A percentile compares a stretch with the other conserved stretches of the same genome.
These are phyloP conservation scores for Hypotaenidia okinawae DNA, from an alignment of 2,797 vertebrate genomes.

Conservation along the genomic window DNA sequence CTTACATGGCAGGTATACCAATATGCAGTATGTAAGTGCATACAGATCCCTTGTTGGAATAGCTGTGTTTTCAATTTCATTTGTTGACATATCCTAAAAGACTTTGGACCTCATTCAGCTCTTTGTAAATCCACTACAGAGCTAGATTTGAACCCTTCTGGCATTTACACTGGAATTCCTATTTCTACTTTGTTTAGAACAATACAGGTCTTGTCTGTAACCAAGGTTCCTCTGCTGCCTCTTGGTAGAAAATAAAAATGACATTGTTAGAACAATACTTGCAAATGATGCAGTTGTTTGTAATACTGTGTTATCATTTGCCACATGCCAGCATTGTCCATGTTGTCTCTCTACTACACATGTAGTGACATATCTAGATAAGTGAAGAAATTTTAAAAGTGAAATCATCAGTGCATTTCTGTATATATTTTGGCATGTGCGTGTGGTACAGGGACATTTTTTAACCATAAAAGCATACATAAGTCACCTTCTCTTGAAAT, in stretches of 20 bases:
- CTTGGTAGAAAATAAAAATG: background rate
- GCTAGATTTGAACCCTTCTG: slow-evolving; percentile 17
- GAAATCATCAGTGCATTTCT: background rate
- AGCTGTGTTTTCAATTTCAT: slow-evolving; percentile 43
- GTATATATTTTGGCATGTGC: background rate
- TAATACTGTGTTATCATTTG: background rate
- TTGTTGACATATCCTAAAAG: slow-evolving; percentile 48
- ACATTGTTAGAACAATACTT: background rate
- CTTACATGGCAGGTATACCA: slow-evolving; percentile 4
- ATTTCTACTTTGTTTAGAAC: background rate
- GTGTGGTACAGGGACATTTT: background rate
- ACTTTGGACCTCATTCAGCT: slow-evolving; percentile 40
- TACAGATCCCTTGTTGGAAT: background rate
- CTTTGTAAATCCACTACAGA: slow-evolving; percentile 24
- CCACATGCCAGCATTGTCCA: background rate
- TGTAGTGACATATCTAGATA: background rate
- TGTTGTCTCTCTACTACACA: background rate
- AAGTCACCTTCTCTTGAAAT: background rate
- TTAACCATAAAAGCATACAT: background rate
- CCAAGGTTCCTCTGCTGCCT: background rate
- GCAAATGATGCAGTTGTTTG: background rate
- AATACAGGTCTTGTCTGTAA: background rate
- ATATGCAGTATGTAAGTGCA: background rate
- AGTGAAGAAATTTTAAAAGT: background rate
- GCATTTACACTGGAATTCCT: slow-evolving; percentile 16